Percentiles rank a stretch among this genome's conserved stretches.
Conservation (phyloP, 2,797 vertebrate species). For the Sciurus vulgaris region DNA sequence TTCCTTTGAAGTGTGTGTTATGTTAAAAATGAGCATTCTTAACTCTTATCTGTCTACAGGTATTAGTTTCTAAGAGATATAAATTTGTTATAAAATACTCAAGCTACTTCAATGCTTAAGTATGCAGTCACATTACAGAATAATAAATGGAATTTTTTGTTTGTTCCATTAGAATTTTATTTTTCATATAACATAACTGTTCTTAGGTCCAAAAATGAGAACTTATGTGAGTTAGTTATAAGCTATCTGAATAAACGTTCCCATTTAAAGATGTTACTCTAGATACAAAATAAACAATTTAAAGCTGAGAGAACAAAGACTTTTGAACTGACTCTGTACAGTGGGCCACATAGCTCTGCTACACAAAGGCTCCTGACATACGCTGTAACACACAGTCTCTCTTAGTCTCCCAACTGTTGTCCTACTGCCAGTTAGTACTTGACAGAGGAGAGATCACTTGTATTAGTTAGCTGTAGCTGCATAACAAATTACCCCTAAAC, state of each 20-base stretch:
- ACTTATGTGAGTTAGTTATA: constrained; percentile 19
- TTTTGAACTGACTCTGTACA: background rate
- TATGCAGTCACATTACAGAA: background rate
- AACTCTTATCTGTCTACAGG: constrained; percentile 34
- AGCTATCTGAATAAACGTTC: constrained; percentile 20
- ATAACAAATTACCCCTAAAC: background rate
- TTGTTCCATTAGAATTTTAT: constrained; percentile 6
- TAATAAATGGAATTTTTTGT: background rate
- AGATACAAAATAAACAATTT: constrained; percentile 39
- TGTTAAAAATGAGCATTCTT: constrained; percentile 20
- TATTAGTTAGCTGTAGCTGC: background rate
- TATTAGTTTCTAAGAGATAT: constrained; percentile 17
- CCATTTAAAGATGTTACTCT: constrained; percentile 19
- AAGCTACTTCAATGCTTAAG: background rate
- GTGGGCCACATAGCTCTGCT: background rate
- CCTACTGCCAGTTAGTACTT: background rate
- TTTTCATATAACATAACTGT: constrained; percentile 26
- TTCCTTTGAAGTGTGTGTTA: constrained; percentile 32
- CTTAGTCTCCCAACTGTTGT: background rate
- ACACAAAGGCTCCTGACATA: background rate
- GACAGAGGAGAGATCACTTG: background rate
- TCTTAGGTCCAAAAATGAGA: constrained; percentile 28
- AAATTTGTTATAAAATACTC: background rate
- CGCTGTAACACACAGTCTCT: background rate
- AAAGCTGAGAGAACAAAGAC: background rate